Conservation (phyloP, 2,113 vertebrate species). For the Micronycteris hirsuta region DNA sequence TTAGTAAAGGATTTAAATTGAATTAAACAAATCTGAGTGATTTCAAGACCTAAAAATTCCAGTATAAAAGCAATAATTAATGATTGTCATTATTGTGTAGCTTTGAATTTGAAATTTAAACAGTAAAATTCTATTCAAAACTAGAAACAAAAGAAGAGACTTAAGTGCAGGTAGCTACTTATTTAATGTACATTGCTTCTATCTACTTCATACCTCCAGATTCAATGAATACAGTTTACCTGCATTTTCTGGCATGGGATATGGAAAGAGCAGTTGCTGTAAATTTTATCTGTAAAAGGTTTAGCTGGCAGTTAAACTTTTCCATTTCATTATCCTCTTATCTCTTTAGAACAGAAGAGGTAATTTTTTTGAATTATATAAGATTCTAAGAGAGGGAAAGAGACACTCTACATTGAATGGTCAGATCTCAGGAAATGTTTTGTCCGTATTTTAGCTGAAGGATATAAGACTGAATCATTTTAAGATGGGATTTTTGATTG, state of each 20-base stretch:
- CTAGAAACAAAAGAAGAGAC: background rate
- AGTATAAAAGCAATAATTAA: constrained; percentile 11
- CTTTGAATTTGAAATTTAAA: constrained; percentile 36
- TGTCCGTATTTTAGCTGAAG: background rate
- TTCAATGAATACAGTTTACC: background rate
- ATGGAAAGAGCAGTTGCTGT: background rate
- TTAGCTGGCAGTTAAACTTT: background rate
- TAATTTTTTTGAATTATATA: constrained; percentile 1
- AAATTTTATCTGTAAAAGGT: background rate
- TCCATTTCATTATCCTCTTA: constrained; percentile 31
- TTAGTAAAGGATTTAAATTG: background rate
- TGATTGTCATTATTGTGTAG: background rate
- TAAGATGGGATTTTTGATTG: background rate
- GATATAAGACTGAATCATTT: background rate
- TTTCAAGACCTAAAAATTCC: background rate
- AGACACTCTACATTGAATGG: background rate
- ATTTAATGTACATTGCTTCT: background rate
- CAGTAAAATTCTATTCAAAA: background rate
- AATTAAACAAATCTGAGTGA: background rate
- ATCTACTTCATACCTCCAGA: background rate
- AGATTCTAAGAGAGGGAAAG: background rate
- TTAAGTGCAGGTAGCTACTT: background rate
- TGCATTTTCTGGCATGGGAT: background rate
- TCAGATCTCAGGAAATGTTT: background rate
- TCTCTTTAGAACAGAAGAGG: background rate